Evolutionary conservation across 64 coral and sea anemone species (phyloP).

Genomic region (Actinia tenebrosa): DNA sequence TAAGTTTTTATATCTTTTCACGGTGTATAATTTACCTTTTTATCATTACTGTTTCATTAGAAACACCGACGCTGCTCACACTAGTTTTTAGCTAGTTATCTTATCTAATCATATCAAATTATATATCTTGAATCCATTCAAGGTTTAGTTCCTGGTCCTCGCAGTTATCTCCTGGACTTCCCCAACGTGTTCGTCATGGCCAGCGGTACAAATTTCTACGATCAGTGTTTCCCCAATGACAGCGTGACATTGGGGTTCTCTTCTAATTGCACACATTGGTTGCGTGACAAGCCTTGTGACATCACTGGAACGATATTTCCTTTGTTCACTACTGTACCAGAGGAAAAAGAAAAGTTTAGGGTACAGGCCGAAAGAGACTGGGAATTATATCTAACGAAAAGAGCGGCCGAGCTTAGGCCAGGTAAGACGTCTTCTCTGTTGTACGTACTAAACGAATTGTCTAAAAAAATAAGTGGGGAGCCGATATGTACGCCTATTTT

Average conservation of each 20-base stretch:
- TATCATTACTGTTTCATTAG: no score
- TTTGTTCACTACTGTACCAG: conserved; percentile 6
- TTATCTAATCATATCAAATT: no score
- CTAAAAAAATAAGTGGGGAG: no score
- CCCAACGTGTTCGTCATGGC: conserved; percentile 31
- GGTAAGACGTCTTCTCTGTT: no score
- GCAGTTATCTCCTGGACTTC: conserved; percentile 29
- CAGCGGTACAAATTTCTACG: conserved; percentile 38
- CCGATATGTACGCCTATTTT: no score
- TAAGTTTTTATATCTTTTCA: no score
- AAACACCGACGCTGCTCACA: no score
- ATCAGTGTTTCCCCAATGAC: conserved; percentile 23
- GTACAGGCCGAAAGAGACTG: conserved; percentile 40
- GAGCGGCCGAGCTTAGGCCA: conserved; percentile 10
- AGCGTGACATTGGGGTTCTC: conserved; percentile 29
- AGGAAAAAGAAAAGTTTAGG: conserved; percentile 20
- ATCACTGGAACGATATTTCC: conserved; percentile 20
- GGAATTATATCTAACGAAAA: neutral
- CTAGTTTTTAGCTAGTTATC: no score
- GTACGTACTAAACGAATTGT: no score
- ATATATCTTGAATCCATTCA: no score
- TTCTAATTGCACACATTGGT: conserved; percentile 15
- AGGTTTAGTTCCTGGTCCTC: conserved; percentile 25
- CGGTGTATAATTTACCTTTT: no score
- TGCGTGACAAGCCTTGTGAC: conserved; percentile 38